Evolutionary conservation across 1,140 invertebrate genomes (phyloP), one percentile per base, ranked within the genome.

Genomic region (Cryptotermes secundus): DNA sequence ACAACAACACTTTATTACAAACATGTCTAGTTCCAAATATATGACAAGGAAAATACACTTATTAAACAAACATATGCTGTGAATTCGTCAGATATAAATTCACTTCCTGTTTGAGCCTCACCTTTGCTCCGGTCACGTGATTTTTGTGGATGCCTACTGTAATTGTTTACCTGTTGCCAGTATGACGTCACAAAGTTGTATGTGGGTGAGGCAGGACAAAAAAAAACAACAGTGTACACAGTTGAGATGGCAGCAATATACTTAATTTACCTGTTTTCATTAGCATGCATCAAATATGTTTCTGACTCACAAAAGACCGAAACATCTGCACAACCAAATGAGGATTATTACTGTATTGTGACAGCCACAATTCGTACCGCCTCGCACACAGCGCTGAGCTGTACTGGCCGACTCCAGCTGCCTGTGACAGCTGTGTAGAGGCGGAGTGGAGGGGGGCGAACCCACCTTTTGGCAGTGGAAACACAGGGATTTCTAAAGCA

Each of bases 151-250:
- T 31, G n/a, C n/a, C 59, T 72, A 31, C 59, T n/a, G 26, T 72
- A 72, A 72, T 72, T 72, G 59, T 72, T 72, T 72, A 72, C 59
- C 59, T 72, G 59, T 72, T 72, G 26, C 14, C 26, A 72, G 59
- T 6, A 72, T 72, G 59, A 72, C 59, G 59, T 72, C 59, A 72
- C n/a, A 3, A 65, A 31, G 0, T 72, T 72, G 59, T 72, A 26
- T 16, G 59, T 72, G 59, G 59, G 59, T 6, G 59, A 72, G 59
- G 26, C 59, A n/a, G 59, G 19, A 72, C 59, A 72, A 0, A 42
- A 42, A 42, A 22, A 22, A 14, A 59, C 53, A 59, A 59, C 19
- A 49, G 45, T 22, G n/a, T 72, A 26, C n/a, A 38, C 4, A 38
- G 59, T n/a, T n/a, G 59, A 22, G 14, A 49, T 19, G 16, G 45